Evolutionary conservation across 2,888 invertebrate genomes (phyloP).

Genomic region (Mythimna impura): DNA sequence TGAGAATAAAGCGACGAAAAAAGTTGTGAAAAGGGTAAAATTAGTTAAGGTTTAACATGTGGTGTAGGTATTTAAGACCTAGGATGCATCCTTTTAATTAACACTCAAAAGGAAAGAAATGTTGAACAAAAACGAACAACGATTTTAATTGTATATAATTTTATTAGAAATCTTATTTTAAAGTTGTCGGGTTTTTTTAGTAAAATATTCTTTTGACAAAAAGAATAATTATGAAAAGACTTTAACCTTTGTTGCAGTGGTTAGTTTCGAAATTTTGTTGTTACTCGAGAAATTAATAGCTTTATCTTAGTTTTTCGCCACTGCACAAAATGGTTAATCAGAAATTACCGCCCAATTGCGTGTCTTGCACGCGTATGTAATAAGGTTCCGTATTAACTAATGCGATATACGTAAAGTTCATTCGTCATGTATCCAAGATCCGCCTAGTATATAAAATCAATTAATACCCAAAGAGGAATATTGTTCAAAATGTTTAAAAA

Average conservation of each 20-base stretch:
- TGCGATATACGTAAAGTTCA: constrained; percentile 36
- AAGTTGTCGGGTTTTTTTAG: constrained; percentile 37
- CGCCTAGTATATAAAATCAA: constrained; percentile 32
- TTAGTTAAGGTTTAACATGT: not conserved
- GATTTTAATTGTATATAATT: constrained; percentile 42
- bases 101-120: not conserved
- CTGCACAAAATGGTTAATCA: constrained; percentile 54
- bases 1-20: not conserved
- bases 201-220: constrained; percentile 30
- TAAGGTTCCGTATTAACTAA: constrained; percentile 38
- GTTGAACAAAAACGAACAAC: constrained; percentile 42
- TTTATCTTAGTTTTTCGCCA: constrained; percentile 42
- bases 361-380: constrained; percentile 1
- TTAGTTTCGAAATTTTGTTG: constrained; percentile 40
- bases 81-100: constrained; percentile 6
- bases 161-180: constrained; percentile 31
- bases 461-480: constrained; percentile 10
- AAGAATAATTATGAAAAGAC: constrained; percentile 47
- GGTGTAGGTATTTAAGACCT: not conserved
- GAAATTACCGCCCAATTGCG: constrained; percentile 44
- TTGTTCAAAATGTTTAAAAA: constrained; percentile 5
- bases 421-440: constrained; percentile 22
- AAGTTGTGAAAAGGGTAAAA: not conserved
- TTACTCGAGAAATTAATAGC: constrained; percentile 49
- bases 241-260: constrained; percentile 58